Base-by-base conservation (phyloP, 2,888 invertebrate species). In the Dioctria linearis region DNA sequence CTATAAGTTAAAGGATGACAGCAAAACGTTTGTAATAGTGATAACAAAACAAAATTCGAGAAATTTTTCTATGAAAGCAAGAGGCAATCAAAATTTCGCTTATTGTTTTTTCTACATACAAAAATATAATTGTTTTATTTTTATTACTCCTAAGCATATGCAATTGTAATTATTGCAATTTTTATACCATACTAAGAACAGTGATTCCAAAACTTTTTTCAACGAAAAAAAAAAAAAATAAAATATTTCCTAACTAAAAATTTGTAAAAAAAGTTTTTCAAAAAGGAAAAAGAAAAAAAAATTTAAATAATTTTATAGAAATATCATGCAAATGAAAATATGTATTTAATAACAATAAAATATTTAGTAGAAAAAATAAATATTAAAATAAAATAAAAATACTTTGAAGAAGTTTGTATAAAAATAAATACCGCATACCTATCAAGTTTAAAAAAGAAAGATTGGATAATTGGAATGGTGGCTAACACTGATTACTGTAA, bases 31-130 rank as follows among this genome's bases (percentile, higher is more conserved):
- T 46, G 46, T 46, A 8, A 25, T 25, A 46, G 46, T 46, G 46
- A 46, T 46, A 59, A 59, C 6, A 59, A 59, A 59, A 59, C 6
- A 59, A 59, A 59, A 13, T 11, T 46, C 8, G 46, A 46, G 46
- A 46, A 46, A 46, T 8, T 6, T 46, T 46, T 46, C 5, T 46
- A 46, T 46, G 8, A 46, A 8, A 46, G 46, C 46, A 46, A 46
- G 46, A 65, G 40, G 65, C 65, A 65, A 65, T 65, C 65, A 65
- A 65, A 65, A 65, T 65, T 65, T 65, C 65, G 65, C 65, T 65
- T 65, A 11, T 65, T 13, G 0, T 25, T 25, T 25, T 25, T 25
- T 25, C 25, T 25, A 25, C 25, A 25, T 25, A 25, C 25, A 25
- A 25, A 25, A 25, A 25, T 40, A 65, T 40, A 65, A 39, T 65